These are phyloP conservation scores for Ophion costatus DNA, from an alignment of 2,888 invertebrate species.

Conservation along the genomic window DNA sequence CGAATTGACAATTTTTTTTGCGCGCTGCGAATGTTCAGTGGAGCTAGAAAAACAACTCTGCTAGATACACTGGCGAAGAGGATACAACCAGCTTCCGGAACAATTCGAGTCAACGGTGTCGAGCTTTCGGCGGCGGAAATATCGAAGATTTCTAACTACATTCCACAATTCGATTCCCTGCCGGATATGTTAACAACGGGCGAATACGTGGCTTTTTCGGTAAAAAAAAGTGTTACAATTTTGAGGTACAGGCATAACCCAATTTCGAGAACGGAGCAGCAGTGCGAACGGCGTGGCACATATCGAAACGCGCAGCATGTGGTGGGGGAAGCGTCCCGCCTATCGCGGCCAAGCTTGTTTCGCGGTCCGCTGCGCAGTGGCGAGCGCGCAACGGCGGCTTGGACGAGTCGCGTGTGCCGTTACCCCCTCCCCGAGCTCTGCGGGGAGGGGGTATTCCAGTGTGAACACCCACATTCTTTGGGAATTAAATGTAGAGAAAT, in stretches of 20 bases:
- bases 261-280: too few relatives aligned
- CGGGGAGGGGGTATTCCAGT: too few relatives aligned
- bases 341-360: too few relatives aligned
- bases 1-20: background rate
- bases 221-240: constrained; percentile 74
- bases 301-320: too few relatives aligned
- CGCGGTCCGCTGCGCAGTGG: constrained; percentile 85
- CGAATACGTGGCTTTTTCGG: constrained; percentile 89
- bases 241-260: background rate
- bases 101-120: constrained; percentile 83
- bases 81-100: constrained; percentile 83
- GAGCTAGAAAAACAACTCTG: constrained; percentile 86
- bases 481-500: too few relatives aligned
- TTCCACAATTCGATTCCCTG: constrained; percentile 89
- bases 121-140: constrained; percentile 83
- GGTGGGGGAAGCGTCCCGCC: too few relatives aligned
- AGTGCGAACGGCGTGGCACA: too few relatives aligned
- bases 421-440: too few relatives aligned
- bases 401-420: constrained; percentile 85
- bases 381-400: constrained; percentile 79
- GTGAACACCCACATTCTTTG: too few relatives aligned
- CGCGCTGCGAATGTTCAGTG: constrained; percentile 79
- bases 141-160: constrained; percentile 85
- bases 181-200: constrained; percentile 87
- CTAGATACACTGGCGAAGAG: constrained; percentile 85